Base-by-base conservation (phyloP, 2,113 vertebrate species). In the Rhinogobius similis region DNA sequence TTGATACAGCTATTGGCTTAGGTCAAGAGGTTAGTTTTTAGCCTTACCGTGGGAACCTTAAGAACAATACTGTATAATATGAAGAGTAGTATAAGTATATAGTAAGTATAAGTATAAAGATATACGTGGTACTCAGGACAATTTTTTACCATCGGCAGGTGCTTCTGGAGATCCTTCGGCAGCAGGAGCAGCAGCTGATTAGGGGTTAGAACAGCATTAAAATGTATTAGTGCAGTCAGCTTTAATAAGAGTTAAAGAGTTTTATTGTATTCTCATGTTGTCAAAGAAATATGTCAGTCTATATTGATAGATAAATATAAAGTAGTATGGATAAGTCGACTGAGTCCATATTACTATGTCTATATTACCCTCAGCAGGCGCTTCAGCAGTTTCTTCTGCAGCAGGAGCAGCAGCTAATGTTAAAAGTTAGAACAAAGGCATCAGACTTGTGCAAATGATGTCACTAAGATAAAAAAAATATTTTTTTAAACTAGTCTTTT, bases 361-460 rank as follows among this genome's bases (percentile, higher is more conserved):
- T 61, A 38, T 36, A 59, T 76, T 75, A 85, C 58, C 71, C 77
- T 75, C 67, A 74, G 76, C 68, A 18, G 72, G 69, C 1, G 68
- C 73, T 3, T 76, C 73, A 59, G 72, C 20, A 1, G 64, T 12
- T 67, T 65, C 75, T 1, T 77, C 71, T 53, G 68, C 8, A 26
- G 75, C 71, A 38, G 62, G 52, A 14, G 53, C 52, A 20, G 10
- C 32, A 38, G 70, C 62, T 75, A 55, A 70, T 55, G 27, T 70
- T 46, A 65, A 10, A 72, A 9, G 62, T 77, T 72, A 67, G 39
- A 61, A 44, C 20, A 59, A 18, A 53, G 20, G 29, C 20, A 52
- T 21, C 26, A 50, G 12, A 38, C 18, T 62, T 62, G 16, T 16
- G 44, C 3, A 38, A 36, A 23, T 53, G 63, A 38, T 36, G 16